These are phyloP conservation scores for Salmo trutta DNA, from an alignment of 2,797 vertebrate species.

Conservation along the genomic window DNA sequence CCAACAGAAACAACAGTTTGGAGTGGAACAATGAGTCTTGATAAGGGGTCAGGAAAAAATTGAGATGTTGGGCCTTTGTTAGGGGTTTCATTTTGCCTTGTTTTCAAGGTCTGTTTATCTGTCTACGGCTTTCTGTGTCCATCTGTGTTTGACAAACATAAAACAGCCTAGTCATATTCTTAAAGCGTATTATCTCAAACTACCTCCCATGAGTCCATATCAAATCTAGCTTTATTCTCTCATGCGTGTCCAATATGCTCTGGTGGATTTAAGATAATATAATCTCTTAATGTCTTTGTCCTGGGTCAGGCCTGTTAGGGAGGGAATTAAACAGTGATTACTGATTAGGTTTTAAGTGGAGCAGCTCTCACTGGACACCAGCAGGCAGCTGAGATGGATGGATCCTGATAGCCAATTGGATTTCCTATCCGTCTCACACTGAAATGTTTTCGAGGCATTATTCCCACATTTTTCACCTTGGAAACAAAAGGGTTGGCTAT, in stretches of 20 bases:
- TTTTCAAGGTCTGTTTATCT: not conserved
- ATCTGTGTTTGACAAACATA: not conserved
- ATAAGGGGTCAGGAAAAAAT: not conserved
- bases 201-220: not conserved
- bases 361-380: constrained; percentile 9
- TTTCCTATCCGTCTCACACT: constrained; percentile 22
- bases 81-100: not conserved
- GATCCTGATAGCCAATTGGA: constrained; percentile 5
- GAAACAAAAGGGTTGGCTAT: not conserved
- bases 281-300: constrained; percentile 1
- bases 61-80: too few species aligned
- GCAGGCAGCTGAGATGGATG: constrained; percentile 19
- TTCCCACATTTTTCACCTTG: not conserved
- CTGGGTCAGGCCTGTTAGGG: not conserved
- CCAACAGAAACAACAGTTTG: not conserved
- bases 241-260: constrained; percentile 19
- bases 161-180: not conserved
- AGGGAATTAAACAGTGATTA: not conserved
- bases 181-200: not conserved
- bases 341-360: constrained; percentile 10
- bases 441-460: constrained; percentile 13
- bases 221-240: not conserved
- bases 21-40: not conserved
- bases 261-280: constrained; percentile 26
- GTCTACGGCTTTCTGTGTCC: not conserved